Conservation (phyloP, 2,888 invertebrate genomes). For the Asteroscopus sphinx region DNA sequence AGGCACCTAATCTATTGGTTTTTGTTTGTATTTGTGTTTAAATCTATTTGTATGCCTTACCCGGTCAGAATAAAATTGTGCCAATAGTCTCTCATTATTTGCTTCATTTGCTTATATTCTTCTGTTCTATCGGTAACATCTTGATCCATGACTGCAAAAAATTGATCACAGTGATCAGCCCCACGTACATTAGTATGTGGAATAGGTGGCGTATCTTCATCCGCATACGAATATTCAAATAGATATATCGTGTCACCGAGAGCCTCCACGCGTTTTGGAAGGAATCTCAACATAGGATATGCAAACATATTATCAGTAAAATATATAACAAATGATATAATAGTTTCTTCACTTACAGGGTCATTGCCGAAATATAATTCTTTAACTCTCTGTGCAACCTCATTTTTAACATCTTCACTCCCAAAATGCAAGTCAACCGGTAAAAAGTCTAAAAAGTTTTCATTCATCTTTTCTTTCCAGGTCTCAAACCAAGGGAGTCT, state of each 20-base stretch:
- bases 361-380: conserved; percentile 68
- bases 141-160: conserved; percentile 40
- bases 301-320: conserved; percentile 73
- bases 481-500: conserved; percentile 48
- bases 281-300: conserved; percentile 61
- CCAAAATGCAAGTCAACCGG: conserved; percentile 66
- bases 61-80: conserved; percentile 60
- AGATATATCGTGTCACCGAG: conserved; percentile 64
- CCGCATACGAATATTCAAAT: conserved; percentile 66
- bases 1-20: too few relatives aligned
- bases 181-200: conserved; percentile 61
- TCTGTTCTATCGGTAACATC: conserved; percentile 27
- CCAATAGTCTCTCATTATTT: conserved; percentile 47
- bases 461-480: conserved; percentile 63
- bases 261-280: conserved; percentile 53
- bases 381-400: conserved; percentile 59
- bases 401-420: conserved; percentile 53
- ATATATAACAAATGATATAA: conserved; percentile 59
- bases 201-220: conserved; percentile 51
- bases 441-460: conserved; percentile 64
- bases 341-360: conserved; percentile 43
- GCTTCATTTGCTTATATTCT: conserved; percentile 49
- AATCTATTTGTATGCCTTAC: conserved; percentile 40
- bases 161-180: conserved; percentile 64
- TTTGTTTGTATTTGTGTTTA: too few relatives aligned